A percentile compares a stretch with the other conserved stretches of the same genome.
These are phyloP conservation scores for Rhyacichthys aspro DNA, from an alignment of 2,797 vertebrate genomes.

Conservation along the genomic window DNA sequence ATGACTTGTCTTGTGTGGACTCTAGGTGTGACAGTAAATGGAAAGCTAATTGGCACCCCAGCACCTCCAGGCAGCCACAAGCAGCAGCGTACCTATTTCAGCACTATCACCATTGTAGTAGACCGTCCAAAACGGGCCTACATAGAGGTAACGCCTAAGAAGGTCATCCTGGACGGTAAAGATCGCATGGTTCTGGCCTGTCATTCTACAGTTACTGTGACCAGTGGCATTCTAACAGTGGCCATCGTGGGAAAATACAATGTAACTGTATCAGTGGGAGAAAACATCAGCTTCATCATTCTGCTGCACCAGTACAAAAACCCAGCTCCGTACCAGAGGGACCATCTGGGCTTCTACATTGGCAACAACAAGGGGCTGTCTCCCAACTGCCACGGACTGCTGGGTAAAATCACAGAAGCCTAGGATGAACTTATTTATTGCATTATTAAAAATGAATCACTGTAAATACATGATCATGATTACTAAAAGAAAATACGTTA, in stretches of 20 bases:
- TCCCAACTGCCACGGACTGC: slow-evolving; percentile 84
- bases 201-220: slow-evolving; percentile 79
- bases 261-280: slow-evolving; percentile 86
- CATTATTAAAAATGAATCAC: too few species aligned
- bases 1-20: background rate
- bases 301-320: slow-evolving; percentile 94
- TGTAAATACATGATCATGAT: too few species aligned
- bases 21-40: slow-evolving; percentile 93
- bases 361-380: slow-evolving; percentile 90
- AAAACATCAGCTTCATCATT: slow-evolving; percentile 87
- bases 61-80: slow-evolving; percentile 91
- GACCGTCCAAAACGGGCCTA: slow-evolving; percentile 87
- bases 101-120: slow-evolving; percentile 88
- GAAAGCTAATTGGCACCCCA: slow-evolving; percentile 89
- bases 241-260: slow-evolving; percentile 83
- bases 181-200: slow-evolving; percentile 90
- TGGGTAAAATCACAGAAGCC: slow-evolving; percentile 80
- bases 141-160: slow-evolving; percentile 91
- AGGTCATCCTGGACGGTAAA: slow-evolving; percentile 89
- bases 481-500: too few species aligned
- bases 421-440: background rate
- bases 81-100: slow-evolving; percentile 94
- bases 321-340: slow-evolving; percentile 87
- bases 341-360: slow-evolving; percentile 97
- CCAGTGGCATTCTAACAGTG: slow-evolving; percentile 83